Percentiles rank a stretch among this genome's conserved stretches.
Evolutionary conservation across 2,888 invertebrate genomes (phyloP).

Genomic region (Achlya flavicornis): DNA sequence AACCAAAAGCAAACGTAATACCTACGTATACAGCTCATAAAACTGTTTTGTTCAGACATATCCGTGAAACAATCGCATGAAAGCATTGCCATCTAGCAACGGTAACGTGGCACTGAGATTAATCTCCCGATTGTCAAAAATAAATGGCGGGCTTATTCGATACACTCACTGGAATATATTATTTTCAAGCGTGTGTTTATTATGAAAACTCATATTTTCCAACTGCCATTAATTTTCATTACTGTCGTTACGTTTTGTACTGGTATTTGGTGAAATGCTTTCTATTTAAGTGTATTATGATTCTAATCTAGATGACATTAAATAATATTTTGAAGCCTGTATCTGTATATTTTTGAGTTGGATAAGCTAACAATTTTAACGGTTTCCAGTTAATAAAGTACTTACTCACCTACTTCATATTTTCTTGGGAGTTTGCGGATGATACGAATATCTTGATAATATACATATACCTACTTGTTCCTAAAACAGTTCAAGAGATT

Average conservation of each 20-base stretch:
- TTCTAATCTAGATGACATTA: neutral
- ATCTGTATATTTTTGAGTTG: neutral
- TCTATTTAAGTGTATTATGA: neutral
- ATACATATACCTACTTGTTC: too few species aligned
- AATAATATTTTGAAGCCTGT: neutral
- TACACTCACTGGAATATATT: neutral
- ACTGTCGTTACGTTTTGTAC: neutral
- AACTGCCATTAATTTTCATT: neutral
- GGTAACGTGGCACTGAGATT: neutral
- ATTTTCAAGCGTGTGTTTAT: constrained; percentile 4
- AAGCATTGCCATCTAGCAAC: neutral
- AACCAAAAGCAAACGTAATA: too few species aligned
- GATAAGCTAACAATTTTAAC: neutral
- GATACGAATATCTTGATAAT: too few species aligned
- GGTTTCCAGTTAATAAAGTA: too few species aligned
- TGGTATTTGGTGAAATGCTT: neutral
- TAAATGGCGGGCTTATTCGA: neutral
- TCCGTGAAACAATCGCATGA: neutral
- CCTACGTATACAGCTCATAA: neutral
- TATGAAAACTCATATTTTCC: neutral
- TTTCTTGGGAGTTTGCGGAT: too few species aligned
- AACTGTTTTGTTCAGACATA: neutral
- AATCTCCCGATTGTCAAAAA: constrained; percentile 5
- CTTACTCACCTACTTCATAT: too few species aligned
- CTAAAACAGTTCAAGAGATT: too few species aligned